phyloP scores from a whole-genome alignment of 2,888 invertebrate genomes.

The Eurytoma adleriae region DNA sequence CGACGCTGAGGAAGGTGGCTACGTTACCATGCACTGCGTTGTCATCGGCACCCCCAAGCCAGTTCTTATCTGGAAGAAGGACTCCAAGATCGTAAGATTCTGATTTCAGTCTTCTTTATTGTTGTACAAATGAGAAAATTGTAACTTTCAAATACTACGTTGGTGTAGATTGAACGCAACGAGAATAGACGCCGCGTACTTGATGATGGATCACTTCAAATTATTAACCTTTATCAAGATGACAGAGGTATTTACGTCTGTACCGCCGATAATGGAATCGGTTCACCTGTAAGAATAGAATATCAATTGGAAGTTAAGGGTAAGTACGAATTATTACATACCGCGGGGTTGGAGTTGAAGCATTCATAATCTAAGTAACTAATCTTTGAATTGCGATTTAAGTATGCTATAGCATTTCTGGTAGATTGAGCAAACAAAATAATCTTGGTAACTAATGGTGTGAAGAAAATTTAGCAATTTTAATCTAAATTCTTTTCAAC shows the following conservation, averaged over 20 bases:
- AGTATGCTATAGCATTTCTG: neutral
- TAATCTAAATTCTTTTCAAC: neutral
- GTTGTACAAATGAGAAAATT: neutral
- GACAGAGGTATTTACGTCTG: slow-evolving; percentile 93
- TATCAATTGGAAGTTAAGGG: slow-evolving; percentile 85
- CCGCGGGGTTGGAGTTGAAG: neutral
- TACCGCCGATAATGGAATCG: slow-evolving; percentile 88
- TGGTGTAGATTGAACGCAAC: slow-evolving; percentile 83
- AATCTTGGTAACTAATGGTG: slow-evolving; percentile 3
- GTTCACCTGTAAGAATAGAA: slow-evolving; percentile 82
- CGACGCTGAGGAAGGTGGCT: slow-evolving; percentile 83
- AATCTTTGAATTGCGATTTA: neutral
- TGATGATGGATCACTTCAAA: slow-evolving; percentile 87
- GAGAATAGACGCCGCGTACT: slow-evolving; percentile 85
- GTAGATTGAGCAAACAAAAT: neutral
- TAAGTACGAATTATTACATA: slow-evolving; percentile 75
- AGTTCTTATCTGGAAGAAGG: slow-evolving; percentile 86
- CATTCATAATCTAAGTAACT: neutral
- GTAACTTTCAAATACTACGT: slow-evolving; percentile 10
- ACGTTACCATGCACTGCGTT: slow-evolving; percentile 85
- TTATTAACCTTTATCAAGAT: slow-evolving; percentile 86
- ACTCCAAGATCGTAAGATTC: slow-evolving; percentile 81
- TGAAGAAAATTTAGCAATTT: neutral
- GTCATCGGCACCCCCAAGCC: slow-evolving; percentile 88
- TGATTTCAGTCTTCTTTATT: no score